Conservation (phyloP, 2,888 invertebrate genomes). For the Morinoia aosen region DNA sequence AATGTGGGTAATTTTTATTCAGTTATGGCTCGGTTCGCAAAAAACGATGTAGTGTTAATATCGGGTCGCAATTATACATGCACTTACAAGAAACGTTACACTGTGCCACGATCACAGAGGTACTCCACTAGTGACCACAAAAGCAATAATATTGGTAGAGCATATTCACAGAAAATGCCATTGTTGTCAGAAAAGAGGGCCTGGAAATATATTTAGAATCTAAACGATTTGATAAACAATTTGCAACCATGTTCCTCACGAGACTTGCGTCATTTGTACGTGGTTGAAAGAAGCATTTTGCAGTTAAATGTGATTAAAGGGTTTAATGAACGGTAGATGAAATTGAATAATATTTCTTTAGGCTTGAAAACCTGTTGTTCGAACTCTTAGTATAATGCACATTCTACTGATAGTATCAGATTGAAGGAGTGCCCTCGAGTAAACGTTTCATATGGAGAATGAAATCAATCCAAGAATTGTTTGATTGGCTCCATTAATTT, state of each 20-base stretch:
- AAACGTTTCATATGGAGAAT: not conserved
- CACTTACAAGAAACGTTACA: too few species aligned
- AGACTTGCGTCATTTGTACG: not conserved
- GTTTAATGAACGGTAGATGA: too few species aligned
- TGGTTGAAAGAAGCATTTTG: too few species aligned
- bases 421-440: not conserved
- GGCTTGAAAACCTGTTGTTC: not conserved
- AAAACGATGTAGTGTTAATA: too few species aligned
- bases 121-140: not conserved
- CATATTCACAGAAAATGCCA: not conserved
- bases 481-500: not conserved
- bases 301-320: too few species aligned
- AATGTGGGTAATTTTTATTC: too few species aligned
- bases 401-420: not conserved
- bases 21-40: too few species aligned
- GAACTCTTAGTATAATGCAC: not conserved
- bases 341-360: too few species aligned
- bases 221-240: not conserved
- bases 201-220: not conserved
- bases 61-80: too few species aligned
- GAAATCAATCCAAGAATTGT: not conserved
- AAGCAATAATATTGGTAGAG: not conserved
- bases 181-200: not conserved
- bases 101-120: not conserved
- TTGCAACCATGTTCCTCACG: not conserved